These are phyloP conservation scores for Vidua chalybeata DNA, from an alignment of 2,113 vertebrate species.

Conservation along the genomic window DNA sequence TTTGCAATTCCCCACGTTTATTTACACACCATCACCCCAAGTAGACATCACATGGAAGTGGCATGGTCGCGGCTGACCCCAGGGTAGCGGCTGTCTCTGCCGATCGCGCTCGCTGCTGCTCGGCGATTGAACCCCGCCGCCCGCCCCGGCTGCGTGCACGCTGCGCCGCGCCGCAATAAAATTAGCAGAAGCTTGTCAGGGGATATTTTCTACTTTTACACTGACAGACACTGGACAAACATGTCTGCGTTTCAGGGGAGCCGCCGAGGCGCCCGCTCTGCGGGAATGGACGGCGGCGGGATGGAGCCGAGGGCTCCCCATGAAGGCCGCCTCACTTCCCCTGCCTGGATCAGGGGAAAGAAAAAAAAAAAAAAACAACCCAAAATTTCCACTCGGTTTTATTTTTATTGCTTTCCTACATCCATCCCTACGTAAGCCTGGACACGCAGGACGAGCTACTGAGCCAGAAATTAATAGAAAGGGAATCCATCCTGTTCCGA, in stretches of 20 bases:
- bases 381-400: not conserved
- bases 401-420: not conserved
- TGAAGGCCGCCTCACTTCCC: not conserved
- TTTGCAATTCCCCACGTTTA: conserved; percentile 89
- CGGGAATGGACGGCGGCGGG: conserved; percentile 12
- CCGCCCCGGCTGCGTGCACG: conserved; percentile 67
- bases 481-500: not conserved
- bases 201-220: conserved; percentile 67
- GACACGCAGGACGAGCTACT: not conserved
- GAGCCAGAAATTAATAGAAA: not conserved
- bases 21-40: conserved; percentile 95
- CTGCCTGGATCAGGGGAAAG: not conserved
- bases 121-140: conserved; percentile 75
- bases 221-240: conserved; percentile 74
- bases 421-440: not conserved
- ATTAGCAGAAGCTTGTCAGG: conserved; percentile 82
- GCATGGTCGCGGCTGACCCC: conserved; percentile 86
- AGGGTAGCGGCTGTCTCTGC: conserved; percentile 89
- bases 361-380: not conserved
- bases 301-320: not conserved
- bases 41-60: conserved; percentile 85
- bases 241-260: conserved; percentile 60
- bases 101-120: conserved; percentile 84
- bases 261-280: conserved; percentile 9
- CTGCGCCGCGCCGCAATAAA: conserved; percentile 74